Evolutionary conservation across 1,140 invertebrate species (phyloP).

Genomic region (Homarus americanus): DNA sequence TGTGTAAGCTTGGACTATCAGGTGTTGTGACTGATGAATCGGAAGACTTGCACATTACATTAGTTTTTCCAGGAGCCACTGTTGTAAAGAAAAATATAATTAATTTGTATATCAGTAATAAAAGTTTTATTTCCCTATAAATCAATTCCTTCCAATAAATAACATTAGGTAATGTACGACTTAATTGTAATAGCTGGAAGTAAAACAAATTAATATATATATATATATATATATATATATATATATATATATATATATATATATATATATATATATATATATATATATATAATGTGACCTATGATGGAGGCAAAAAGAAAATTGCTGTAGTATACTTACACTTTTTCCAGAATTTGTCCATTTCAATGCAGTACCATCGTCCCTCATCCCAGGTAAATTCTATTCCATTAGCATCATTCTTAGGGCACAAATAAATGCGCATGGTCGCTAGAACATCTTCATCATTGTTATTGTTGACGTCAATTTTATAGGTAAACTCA

Average conservation of each 20-base stretch:
- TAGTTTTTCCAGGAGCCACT: conserved; percentile 18
- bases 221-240: no score
- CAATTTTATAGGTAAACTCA: conserved; percentile 83
- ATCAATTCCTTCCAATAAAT: not conserved
- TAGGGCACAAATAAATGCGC: conserved; percentile 85
- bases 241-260: no score
- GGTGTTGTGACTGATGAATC: conserved; percentile 39
- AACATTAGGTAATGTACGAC: not conserved
- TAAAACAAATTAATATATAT: not conserved
- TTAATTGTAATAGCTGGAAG: not conserved
- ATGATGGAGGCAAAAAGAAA: no score
- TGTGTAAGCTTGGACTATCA: not conserved
- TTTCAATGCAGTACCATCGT: conserved; percentile 82
- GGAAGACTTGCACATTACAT: conserved; percentile 2
- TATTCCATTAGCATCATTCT: conserved; percentile 82
- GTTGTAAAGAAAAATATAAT: not conserved
- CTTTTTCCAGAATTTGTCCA: conserved; percentile 83
- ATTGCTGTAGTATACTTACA: no score
- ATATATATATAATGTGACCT: no score
- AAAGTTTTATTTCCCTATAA: not conserved
- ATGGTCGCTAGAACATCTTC: conserved; percentile 77
- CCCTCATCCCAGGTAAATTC: conserved; percentile 81
- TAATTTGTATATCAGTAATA: not conserved
- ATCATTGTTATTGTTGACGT: conserved; percentile 81
- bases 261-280: no score